These are phyloP conservation scores for Oreochromis mossambicus DNA, from an alignment of 2,797 vertebrate species.

Conservation along the genomic window DNA sequence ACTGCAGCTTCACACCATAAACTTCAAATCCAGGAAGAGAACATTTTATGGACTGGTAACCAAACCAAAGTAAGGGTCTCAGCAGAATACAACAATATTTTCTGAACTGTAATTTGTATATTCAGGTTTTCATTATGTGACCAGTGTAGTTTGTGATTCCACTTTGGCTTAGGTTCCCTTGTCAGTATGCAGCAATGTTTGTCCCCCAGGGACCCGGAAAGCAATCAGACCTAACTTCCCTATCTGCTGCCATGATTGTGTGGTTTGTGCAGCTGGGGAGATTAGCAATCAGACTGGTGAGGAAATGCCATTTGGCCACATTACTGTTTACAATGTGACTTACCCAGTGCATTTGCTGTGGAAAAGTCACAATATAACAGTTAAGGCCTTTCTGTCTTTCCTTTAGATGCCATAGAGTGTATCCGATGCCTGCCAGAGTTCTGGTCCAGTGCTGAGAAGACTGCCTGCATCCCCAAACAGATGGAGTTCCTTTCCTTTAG, in stretches of 20 bases:
- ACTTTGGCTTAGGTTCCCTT: slow-evolving; percentile 70
- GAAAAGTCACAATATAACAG: background rate
- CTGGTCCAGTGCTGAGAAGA: slow-evolving; percentile 76
- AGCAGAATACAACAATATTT: background rate
- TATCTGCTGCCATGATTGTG: slow-evolving; percentile 83
- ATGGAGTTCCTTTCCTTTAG: slow-evolving; percentile 78
- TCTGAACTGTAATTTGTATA: background rate
- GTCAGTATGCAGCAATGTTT: slow-evolving; percentile 79
- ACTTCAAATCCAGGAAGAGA: slow-evolving; percentile 67
- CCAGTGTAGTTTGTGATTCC: slow-evolving; percentile 11
- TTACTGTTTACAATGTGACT: background rate
- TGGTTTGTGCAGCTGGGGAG: slow-evolving; percentile 79
- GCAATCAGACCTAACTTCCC: slow-evolving; percentile 76
- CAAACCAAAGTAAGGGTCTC: slow-evolving; percentile 61
- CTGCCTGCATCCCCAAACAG: slow-evolving; percentile 74
- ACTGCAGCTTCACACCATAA: slow-evolving; percentile 27
- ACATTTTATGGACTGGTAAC: slow-evolving; percentile 76
- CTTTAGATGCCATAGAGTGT: slow-evolving; percentile 79
- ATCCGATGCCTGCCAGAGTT: slow-evolving; percentile 72
- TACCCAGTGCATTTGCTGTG: background rate
- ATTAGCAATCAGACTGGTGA: slow-evolving; percentile 83
- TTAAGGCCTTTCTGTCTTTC: background rate
- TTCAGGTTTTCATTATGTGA: background rate
- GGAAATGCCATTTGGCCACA: slow-evolving; percentile 3
- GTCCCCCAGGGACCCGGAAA: slow-evolving; percentile 76